A percentile compares a stretch with the other conserved stretches of the same genome.
Evolutionary conservation across 2,113 vertebrate genomes (phyloP).

Genomic region (Lepidiolamprologus cunningtoni): DNA sequence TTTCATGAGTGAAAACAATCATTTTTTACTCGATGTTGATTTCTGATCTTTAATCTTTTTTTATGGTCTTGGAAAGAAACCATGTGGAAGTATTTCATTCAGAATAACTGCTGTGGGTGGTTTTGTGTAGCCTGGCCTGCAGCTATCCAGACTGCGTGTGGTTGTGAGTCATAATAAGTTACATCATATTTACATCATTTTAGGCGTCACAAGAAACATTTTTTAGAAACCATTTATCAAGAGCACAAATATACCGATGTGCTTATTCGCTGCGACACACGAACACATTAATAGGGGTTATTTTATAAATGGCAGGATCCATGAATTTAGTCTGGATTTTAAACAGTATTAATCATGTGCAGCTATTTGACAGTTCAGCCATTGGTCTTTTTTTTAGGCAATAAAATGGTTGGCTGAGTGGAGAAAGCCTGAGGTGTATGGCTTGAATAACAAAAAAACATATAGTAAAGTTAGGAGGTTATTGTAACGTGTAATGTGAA

Average conservation of each 20-base stretch:
- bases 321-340: not conserved
- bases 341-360: not conserved
- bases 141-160: not conserved
- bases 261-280: not conserved
- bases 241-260: not conserved
- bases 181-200: not conserved
- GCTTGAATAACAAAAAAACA: slow-evolving; percentile 18
- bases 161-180: not conserved
- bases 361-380: not conserved
- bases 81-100: not conserved
- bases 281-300: not conserved
- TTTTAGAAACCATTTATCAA: not conserved
- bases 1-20: not conserved
- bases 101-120: not conserved
- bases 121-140: not conserved
- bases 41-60: not conserved
- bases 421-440: not conserved
- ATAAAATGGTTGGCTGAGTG: not conserved
- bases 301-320: not conserved
- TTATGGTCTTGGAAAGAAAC: not conserved
- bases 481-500: not conserved
- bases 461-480: not conserved
- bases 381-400: not conserved
- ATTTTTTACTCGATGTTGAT: not conserved
- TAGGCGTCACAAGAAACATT: not conserved